Conservation (phyloP, 2,888 invertebrate genomes). For the Cephus pygmeus region DNA sequence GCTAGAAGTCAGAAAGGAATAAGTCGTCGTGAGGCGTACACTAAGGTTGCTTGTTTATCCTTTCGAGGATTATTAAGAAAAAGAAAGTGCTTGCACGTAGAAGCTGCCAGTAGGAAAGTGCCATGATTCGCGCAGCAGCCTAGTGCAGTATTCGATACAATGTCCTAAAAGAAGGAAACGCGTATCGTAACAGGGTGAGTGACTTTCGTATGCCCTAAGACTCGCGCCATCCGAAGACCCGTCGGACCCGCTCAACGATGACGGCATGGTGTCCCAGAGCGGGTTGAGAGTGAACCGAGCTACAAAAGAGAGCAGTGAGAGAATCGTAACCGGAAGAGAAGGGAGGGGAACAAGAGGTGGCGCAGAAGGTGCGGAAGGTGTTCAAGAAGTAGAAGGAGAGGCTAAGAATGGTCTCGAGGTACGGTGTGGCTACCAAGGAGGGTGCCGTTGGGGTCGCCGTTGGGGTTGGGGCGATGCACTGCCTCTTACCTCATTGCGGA, state of each 20-base stretch:
- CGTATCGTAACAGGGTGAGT: neutral
- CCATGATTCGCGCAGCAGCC: neutral
- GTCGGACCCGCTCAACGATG: constrained; percentile 15
- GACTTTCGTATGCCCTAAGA: neutral
- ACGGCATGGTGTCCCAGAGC: constrained; percentile 38
- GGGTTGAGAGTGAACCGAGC: constrained; percentile 28
- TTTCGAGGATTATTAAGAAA: neutral
- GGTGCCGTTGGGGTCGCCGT: constrained; percentile 59
- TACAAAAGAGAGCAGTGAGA: constrained; percentile 17
- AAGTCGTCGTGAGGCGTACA: neutral
- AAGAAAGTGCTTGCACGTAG: neutral
- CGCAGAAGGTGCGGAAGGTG: neutral
- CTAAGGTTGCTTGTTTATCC: neutral
- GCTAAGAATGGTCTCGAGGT: constrained; percentile 56
- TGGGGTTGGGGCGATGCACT: constrained; percentile 56
- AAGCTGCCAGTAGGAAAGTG: neutral
- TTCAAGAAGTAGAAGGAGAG: neutral
- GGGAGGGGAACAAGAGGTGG: neutral
- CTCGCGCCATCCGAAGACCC: neutral
- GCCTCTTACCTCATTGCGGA: constrained; percentile 48
- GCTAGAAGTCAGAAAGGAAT: neutral
- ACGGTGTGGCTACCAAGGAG: constrained; percentile 56
- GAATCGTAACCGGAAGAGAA: neutral
- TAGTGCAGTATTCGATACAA: neutral
- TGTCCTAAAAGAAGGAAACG: neutral